These are phyloP conservation scores for Sitta europaea DNA, from an alignment of 2,113 vertebrate species.

Conservation along the genomic window DNA sequence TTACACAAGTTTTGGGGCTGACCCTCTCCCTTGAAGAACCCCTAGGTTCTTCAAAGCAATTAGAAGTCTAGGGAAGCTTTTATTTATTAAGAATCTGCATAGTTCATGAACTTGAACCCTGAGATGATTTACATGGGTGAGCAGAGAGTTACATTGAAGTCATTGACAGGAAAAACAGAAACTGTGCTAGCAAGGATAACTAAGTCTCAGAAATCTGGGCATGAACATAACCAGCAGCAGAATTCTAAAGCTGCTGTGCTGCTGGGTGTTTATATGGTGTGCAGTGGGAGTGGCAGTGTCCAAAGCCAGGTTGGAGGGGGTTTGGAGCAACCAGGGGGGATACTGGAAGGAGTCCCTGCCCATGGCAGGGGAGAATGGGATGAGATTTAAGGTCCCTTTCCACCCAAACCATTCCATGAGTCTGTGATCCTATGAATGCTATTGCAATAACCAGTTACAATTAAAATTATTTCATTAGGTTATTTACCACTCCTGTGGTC, in stretches of 20 bases:
- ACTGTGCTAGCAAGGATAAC: neutral
- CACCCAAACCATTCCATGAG: neutral
- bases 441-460: neutral
- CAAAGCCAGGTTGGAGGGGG: rapidly evolving
- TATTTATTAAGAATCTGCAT: neutral
- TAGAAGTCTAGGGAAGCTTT: neutral
- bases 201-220: neutral
- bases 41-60: neutral
- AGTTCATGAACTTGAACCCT: neutral
- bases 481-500: neutral
- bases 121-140: neutral
- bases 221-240: neutral
- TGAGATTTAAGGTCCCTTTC: neutral
- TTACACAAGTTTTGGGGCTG: neutral
- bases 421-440: neutral
- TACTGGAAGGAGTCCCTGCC: neutral
- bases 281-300: neutral
- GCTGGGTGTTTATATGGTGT: neutral
- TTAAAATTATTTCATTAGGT: neutral
- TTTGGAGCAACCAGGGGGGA: neutral
- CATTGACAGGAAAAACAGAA: neutral
- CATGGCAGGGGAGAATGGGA: too few species aligned
- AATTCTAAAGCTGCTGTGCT: neutral
- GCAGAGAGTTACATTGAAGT: neutral
- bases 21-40: too few species aligned